Evolutionary conservation across 2,888 invertebrate species (phyloP).

Genomic region (Papilio protenor): DNA sequence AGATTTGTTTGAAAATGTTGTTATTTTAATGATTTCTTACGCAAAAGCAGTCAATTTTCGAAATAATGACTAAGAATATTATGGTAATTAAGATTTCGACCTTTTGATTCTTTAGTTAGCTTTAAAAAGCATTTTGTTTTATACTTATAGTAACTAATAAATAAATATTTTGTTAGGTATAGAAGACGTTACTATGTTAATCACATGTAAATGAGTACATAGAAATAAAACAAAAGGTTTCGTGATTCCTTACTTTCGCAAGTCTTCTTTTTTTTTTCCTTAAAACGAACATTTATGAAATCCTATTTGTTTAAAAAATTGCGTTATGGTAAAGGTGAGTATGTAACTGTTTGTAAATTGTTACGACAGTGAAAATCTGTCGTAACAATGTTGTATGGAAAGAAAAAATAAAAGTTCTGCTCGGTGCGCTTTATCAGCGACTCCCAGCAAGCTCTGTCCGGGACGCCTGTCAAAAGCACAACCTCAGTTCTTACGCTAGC

Average conservation of each 20-base stretch:
- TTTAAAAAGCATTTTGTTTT: too few species aligned
- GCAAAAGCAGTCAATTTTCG: neutral
- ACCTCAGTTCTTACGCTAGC: conserved; percentile 12
- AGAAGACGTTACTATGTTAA: neutral
- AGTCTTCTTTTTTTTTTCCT: neutral
- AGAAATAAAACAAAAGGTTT: neutral
- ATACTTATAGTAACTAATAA: too few species aligned
- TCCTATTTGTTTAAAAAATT: too few species aligned
- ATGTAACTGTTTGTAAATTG: neutral
- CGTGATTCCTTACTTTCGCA: neutral
- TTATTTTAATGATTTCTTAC: neutral
- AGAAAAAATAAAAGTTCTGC: conserved; percentile 1
- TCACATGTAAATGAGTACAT: neutral
- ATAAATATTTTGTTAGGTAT: neutral
- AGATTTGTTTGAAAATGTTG: conserved; percentile 20
- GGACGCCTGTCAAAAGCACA: conserved; percentile 30
- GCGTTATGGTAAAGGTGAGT: too few species aligned
- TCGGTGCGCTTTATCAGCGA: conserved; percentile 17
- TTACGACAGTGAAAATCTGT: neutral
- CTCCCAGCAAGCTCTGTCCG: conserved; percentile 15
- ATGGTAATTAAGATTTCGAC: too few species aligned
- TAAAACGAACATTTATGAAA: neutral
- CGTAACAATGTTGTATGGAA: neutral
- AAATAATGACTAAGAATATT: neutral
- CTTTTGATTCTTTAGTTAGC: too few species aligned